Evolutionary conservation across 2,888 invertebrate species (phyloP).

Genomic region (Eupithecia subfuscata): DNA sequence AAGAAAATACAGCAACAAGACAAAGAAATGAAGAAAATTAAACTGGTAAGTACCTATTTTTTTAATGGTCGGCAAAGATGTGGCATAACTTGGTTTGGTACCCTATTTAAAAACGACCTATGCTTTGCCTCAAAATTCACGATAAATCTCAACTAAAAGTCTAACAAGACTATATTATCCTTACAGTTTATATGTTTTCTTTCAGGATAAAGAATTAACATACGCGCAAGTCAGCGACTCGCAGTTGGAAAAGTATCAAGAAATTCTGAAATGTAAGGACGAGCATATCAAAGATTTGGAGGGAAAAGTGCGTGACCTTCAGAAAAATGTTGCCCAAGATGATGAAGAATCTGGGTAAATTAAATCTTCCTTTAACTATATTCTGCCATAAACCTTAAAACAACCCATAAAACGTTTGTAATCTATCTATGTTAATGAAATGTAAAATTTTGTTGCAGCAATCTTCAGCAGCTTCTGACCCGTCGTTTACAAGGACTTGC

Average conservation of each 20-base stretch:
- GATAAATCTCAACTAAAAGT: background rate
- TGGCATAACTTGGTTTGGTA: background rate
- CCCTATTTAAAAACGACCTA: background rate
- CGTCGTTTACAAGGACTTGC: slow-evolving; percentile 86
- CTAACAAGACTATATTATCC: background rate
- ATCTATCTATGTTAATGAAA: background rate
- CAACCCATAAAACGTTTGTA: background rate
- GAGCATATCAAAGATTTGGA: slow-evolving; percentile 82
- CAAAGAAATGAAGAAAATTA: slow-evolving; percentile 77
- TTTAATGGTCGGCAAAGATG: too few relatives aligned
- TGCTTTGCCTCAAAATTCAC: background rate
- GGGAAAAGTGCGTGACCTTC: slow-evolving; percentile 71
- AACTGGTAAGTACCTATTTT: slow-evolving; percentile 59
- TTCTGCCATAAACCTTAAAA: background rate
- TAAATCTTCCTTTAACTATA: background rate
- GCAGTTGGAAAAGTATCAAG: slow-evolving; percentile 76
- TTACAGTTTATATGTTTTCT: background rate
- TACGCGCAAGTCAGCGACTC: slow-evolving; percentile 75
- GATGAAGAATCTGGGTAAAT: slow-evolving; percentile 62
- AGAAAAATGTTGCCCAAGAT: slow-evolving; percentile 64
- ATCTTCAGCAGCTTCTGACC: slow-evolving; percentile 81
- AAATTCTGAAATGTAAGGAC: slow-evolving; percentile 82
- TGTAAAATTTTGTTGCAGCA: slow-evolving; percentile 60
- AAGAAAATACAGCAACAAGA: slow-evolving; percentile 82
- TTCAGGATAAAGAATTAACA: slow-evolving; percentile 71